Evolutionary conservation across 2,888 invertebrate genomes (phyloP).

Genomic region (Ptilodon capucinus): DNA sequence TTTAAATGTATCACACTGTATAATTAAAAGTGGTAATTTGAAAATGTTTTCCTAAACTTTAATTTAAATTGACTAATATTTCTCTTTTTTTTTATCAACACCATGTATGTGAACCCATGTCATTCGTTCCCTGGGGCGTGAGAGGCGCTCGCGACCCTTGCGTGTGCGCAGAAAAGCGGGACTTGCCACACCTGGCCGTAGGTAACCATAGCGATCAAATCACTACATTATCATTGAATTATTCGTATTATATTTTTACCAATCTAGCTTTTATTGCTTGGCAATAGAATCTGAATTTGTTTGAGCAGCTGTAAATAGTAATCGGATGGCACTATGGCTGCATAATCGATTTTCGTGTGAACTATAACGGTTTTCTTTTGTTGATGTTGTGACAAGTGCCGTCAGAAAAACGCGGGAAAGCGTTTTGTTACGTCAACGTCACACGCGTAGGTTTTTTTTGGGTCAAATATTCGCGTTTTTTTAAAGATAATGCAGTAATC

Average conservation of each 20-base stretch:
- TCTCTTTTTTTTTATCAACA: constrained; percentile 22
- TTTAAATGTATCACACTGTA: background rate
- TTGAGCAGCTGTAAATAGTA: background rate
- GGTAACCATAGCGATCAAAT: constrained; percentile 80
- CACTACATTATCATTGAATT: constrained; percentile 50
- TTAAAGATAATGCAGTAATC: too few relatives aligned
- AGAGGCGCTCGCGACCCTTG: constrained; percentile 57
- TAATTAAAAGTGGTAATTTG: too few relatives aligned
- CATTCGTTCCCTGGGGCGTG: constrained; percentile 29
- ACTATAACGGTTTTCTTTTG: constrained; percentile 65
- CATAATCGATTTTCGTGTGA: constrained; percentile 52
- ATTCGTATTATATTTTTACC: background rate
- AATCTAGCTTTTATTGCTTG: constrained; percentile 6
- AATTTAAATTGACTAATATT: background rate
- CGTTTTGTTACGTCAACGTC: background rate
- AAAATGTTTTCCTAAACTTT: background rate
- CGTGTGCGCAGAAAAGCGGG: constrained; percentile 46
- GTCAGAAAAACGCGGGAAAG: constrained; percentile 18
- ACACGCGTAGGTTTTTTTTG: background rate
- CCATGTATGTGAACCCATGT: constrained; percentile 46
- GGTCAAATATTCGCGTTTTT: background rate
- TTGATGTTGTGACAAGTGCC: constrained; percentile 38
- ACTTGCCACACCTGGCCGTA: constrained; percentile 72
- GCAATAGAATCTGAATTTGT: constrained; percentile 19
- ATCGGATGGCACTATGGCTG: constrained; percentile 50